phyloP scores from a whole-genome alignment of 2,113 vertebrate genomes.

The Capreolus pygargus region DNA sequence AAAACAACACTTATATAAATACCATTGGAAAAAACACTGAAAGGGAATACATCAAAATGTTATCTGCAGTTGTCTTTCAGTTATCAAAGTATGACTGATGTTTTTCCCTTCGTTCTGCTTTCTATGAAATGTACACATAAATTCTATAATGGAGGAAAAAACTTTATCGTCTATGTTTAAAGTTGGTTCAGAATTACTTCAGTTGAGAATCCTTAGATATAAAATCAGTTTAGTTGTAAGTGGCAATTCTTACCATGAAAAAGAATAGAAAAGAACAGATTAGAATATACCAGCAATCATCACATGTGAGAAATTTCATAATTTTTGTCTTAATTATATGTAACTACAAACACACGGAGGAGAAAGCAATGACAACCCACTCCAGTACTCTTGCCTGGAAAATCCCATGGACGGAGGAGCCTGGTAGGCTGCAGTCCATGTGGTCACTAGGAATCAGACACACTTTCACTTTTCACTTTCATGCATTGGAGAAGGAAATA shows the following conservation, averaged over 20 bases:
- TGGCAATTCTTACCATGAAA: neutral
- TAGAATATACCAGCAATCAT: neutral
- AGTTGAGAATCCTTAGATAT: neutral
- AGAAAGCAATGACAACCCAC: neutral
- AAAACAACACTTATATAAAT: neutral
- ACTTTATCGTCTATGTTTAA: neutral
- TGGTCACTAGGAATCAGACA: accelerated
- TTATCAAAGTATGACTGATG: neutral
- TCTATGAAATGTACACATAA: neutral
- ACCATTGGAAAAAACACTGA: neutral
- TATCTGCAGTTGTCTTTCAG: conserved; percentile 13
- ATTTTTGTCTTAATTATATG: neutral
- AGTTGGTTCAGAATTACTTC: neutral
- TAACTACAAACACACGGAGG: neutral
- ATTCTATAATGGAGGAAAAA: neutral
- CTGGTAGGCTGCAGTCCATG: neutral
- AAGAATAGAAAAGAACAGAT: neutral
- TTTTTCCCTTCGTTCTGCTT: neutral
- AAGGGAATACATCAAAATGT: neutral
- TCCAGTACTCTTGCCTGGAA: neutral
- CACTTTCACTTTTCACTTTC: neutral
- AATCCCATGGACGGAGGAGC: neutral
- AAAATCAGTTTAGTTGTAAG: neutral
- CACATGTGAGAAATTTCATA: neutral
- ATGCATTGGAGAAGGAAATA: neutral